A percentile compares a stretch with the other conserved stretches of the same genome.
These are phyloP conservation scores for Metalampra italica DNA, from an alignment of 2,888 invertebrate genomes.

Conservation along the genomic window DNA sequence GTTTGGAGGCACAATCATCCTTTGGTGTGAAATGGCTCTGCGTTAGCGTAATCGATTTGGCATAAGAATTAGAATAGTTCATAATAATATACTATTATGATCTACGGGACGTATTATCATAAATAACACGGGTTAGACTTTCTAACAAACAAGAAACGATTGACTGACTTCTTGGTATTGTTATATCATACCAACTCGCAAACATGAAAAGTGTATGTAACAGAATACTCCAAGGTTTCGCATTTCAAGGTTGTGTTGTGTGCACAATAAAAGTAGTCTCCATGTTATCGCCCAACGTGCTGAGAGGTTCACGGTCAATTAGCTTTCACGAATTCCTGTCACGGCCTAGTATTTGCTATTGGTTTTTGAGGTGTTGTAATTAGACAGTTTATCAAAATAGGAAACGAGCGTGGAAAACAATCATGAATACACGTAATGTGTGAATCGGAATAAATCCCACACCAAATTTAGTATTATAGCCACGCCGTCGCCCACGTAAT, in stretches of 20 bases:
- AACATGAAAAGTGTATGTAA: neutral
- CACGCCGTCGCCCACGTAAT: slow-evolving; percentile 17
- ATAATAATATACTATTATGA: too few relatives aligned
- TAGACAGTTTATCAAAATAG: slow-evolving; percentile 2
- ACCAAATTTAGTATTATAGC: slow-evolving; percentile 27
- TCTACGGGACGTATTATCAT: too few relatives aligned
- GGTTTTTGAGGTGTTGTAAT: neutral
- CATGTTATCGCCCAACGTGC: slow-evolving; percentile 26
- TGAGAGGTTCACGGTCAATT: slow-evolving; percentile 32
- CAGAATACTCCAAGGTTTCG: slow-evolving; percentile 16
- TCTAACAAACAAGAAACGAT: too few relatives aligned
- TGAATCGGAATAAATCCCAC: slow-evolving; percentile 30
- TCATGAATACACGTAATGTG: slow-evolving; percentile 8
- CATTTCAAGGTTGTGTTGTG: slow-evolving; percentile 26
- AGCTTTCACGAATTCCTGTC: neutral
- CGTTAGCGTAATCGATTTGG: too few relatives aligned
- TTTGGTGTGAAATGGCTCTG: too few relatives aligned
- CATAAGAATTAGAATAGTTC: too few relatives aligned
- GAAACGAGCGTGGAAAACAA: slow-evolving; percentile 3
- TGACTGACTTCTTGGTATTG: too few relatives aligned
- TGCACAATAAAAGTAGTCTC: slow-evolving; percentile 26
- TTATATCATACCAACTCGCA: too few relatives aligned
- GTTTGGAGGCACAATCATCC: too few relatives aligned
- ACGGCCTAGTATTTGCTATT: neutral
- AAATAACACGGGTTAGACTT: too few relatives aligned